Conservation (phyloP, 2,113 vertebrate genomes). For the Seriola rivoliana region DNA sequence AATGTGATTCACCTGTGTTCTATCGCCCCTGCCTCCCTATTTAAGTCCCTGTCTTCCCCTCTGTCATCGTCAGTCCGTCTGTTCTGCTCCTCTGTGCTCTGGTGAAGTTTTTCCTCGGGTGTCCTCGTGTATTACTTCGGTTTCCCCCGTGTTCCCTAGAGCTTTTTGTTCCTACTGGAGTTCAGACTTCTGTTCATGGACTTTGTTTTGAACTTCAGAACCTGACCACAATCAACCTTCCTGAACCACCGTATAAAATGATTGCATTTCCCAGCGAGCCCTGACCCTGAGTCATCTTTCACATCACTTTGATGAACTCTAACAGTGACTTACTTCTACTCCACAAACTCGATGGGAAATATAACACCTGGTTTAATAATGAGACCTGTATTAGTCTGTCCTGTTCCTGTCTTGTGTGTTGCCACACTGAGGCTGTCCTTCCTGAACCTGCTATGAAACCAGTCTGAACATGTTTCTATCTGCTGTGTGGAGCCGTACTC, state of each 20-base stretch:
- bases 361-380: background rate
- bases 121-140: too few relatives aligned
- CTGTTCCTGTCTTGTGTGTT: conserved; percentile 2
- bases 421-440: background rate
- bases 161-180: too few relatives aligned
- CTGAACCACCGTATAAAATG: background rate
- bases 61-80: too few relatives aligned
- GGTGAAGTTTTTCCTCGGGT: too few relatives aligned
- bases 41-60: too few relatives aligned
- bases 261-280: background rate
- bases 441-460: conserved; percentile 50
- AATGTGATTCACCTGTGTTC: too few relatives aligned
- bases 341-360: background rate
- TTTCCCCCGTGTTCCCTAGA: too few relatives aligned
- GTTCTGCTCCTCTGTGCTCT: too few relatives aligned
- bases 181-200: too few relatives aligned
- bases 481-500: conserved; percentile 50
- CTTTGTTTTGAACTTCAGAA: too few relatives aligned
- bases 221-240: too few relatives aligned
- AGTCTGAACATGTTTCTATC: conserved; percentile 57
- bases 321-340: background rate
- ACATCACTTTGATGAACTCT: background rate
- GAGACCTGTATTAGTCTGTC: background rate
- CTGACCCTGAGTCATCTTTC: background rate
- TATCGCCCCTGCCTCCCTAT: too few relatives aligned